Conservation (phyloP, 2,888 invertebrate genomes). For the Chrysomela aeneicollis region DNA sequence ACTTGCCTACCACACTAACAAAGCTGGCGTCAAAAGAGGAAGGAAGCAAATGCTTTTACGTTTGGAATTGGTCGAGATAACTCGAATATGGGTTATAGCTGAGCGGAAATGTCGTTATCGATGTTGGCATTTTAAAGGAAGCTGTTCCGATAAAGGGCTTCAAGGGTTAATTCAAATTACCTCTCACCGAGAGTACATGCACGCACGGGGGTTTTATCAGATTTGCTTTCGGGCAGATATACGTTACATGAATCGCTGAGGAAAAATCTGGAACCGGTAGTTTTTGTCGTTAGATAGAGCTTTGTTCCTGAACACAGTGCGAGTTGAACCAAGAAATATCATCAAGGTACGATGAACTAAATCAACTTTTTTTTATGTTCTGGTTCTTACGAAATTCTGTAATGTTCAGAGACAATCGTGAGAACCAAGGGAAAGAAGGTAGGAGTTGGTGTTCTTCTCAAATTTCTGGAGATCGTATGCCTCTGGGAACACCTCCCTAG, state of each 20-base stretch:
- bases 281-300: neutral
- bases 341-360: too few species aligned
- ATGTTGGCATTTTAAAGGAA: conserved; percentile 39
- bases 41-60: conserved; percentile 28
- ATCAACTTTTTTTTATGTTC: too few species aligned
- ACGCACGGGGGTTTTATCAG: conserved; percentile 35
- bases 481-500: too few species aligned
- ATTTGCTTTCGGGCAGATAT: conserved; percentile 34
- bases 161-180: conserved; percentile 41
- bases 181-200: conserved; percentile 33
- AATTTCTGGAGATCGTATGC: too few species aligned
- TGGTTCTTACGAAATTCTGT: too few species aligned
- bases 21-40: conserved; percentile 31
- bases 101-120: conserved; percentile 39
- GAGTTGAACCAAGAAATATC: too few species aligned
- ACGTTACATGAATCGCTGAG: conserved; percentile 20
- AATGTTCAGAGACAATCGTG: too few species aligned
- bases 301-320: conserved; percentile 6
- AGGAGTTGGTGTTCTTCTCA: too few species aligned
- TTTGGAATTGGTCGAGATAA: conserved; percentile 38
- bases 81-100: conserved; percentile 34
- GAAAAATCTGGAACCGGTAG: conserved; percentile 10
- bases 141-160: conserved; percentile 36
- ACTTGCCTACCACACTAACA: conserved; percentile 25
- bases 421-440: too few species aligned